Percentiles rank a stretch among this genome's conserved stretches.
Conservation (phyloP, 2,113 vertebrate genomes). For the Psammodynastes pulverulentus region DNA sequence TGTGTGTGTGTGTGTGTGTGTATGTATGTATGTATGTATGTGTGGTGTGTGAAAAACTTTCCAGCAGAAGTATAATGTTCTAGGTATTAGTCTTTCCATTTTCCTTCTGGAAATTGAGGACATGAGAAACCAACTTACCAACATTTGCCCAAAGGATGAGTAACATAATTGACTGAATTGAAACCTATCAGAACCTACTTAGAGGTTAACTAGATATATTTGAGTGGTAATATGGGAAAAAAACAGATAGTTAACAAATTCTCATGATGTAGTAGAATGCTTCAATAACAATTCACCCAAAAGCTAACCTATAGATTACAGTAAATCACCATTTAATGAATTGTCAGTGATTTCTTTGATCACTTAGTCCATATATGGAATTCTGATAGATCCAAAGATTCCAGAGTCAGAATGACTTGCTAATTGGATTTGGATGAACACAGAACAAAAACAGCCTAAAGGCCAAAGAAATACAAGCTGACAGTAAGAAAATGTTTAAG, state of each 20-base stretch:
- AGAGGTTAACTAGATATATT: background rate
- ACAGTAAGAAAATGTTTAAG: background rate
- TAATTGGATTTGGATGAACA: background rate
- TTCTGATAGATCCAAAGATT: background rate
- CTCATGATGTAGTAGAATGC: background rate
- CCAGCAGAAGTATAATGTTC: background rate
- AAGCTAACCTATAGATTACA: background rate
- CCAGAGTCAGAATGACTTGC: background rate
- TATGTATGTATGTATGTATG: background rate
- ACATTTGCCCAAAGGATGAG: background rate
- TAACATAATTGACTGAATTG: background rate
- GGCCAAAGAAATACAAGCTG: background rate
- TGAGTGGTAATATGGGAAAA: no score
- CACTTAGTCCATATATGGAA: background rate
- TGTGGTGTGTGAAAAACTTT: background rate
- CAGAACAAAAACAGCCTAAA: background rate
- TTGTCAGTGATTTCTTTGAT: background rate
- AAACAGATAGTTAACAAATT: background rate
- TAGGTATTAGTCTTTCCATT: background rate
- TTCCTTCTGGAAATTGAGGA: background rate
- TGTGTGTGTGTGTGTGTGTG: background rate
- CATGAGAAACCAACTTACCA: background rate
- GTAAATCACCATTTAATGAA: background rate
- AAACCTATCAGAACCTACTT: background rate
- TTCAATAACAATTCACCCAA: background rate